These are phyloP conservation scores for Sinosuthora webbiana DNA, from an alignment of 2,113 vertebrate genomes.

Conservation along the genomic window DNA sequence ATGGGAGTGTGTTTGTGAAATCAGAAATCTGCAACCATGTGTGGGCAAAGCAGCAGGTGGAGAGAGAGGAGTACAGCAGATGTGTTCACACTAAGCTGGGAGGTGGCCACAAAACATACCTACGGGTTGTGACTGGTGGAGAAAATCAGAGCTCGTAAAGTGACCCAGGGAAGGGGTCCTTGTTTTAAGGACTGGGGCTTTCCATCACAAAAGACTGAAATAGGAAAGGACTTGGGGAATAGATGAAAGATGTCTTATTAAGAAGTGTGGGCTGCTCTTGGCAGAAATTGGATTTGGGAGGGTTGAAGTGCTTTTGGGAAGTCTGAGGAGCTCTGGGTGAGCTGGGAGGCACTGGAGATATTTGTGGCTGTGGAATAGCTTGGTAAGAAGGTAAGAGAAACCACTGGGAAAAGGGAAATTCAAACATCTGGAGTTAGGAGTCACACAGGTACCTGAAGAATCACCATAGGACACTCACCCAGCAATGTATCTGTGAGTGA, in stretches of 20 bases:
- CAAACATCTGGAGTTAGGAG: neutral
- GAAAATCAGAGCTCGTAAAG: neutral
- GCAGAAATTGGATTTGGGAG: neutral
- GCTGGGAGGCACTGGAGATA: neutral
- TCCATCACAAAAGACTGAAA: neutral
- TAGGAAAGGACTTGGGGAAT: neutral
- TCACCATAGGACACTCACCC: neutral
- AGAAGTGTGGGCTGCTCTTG: neutral
- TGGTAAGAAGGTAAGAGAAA: neutral
- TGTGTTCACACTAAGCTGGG: accelerated
- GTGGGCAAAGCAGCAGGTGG: neutral
- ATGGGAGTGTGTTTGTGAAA: neutral
- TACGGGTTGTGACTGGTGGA: neutral
- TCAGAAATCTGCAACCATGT: neutral
- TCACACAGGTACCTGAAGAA: neutral
- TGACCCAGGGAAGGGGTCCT: neutral
- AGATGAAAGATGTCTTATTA: neutral
- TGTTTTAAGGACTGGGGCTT: neutral
- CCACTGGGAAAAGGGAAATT: neutral
- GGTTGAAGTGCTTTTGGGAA: neutral
- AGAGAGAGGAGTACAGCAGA: neutral
- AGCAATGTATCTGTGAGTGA: neutral
- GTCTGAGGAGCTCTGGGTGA: neutral
- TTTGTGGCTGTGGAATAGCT: neutral
- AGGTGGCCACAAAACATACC: neutral